Base-by-base conservation (phyloP, 2,888 invertebrate genomes). In the Lottia gigantea region DNA sequence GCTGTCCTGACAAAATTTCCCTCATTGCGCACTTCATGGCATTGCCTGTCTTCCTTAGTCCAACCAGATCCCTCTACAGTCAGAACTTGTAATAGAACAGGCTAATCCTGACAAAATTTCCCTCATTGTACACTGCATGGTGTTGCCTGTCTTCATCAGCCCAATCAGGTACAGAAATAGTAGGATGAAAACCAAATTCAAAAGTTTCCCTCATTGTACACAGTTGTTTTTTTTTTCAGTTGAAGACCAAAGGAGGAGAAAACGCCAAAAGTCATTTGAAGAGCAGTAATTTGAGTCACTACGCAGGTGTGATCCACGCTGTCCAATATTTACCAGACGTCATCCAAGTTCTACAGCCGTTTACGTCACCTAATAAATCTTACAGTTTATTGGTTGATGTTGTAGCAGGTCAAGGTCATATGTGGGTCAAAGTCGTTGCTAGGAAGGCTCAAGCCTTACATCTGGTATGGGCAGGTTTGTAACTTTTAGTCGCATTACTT, bases 401-500 rank as follows among this genome's bases (percentile, higher is more conserved):
- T 74, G 93, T 97, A 15, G 93, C 94, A 83, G 92, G 94, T 78
- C 91, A 91, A 83, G 96, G 96, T 16, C 91, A 92, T 71, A 92
- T 92, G 19, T 97, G 97, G 97, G 92, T 94, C 67, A 97, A 97
- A 91, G 95, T 96, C 11, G 93, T 96, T 78, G 96, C 97, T 4
- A 91, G 96, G 71, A 97, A 96, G 89, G 94, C 96, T 0, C 94
- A 93, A 85, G 95, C 96, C 0, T 88, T 97, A 8, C 93, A 93
- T 66, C 93, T 95, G 70, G 92, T 95, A 73, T 95, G 94, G 80
- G 91, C 88, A 77, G 91, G 90, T 90, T 82, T 74, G 70, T 71
- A 31, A 31, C 2, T 2, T 6, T 31, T 31, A 31, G n/a, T n/a
- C n/a, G n/a, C n/a, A n/a, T n/a, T n/a, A n/a, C n/a, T n/a, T n/a